Conservation (phyloP, 2,888 invertebrate genomes). For the Lapara coniferarum region DNA sequence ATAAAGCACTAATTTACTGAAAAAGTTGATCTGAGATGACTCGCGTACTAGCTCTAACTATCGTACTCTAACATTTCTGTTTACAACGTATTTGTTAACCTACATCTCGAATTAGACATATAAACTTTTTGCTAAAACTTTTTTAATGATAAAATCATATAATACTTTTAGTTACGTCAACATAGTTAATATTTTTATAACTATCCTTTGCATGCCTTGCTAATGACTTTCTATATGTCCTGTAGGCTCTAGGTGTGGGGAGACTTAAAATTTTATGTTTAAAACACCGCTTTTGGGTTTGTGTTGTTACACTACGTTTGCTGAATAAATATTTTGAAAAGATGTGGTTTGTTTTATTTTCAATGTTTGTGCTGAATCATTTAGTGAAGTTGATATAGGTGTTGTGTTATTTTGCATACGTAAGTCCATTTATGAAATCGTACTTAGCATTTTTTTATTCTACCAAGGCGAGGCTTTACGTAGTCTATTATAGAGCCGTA, state of each 20-base stretch:
- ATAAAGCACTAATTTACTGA: too few relatives aligned
- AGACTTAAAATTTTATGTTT: neutral
- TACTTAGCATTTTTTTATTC: too few relatives aligned
- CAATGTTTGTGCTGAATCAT: neutral
- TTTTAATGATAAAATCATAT: too few relatives aligned
- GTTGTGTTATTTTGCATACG: neutral
- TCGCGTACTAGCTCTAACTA: too few relatives aligned
- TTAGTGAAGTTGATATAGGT: neutral
- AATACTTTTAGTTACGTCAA: too few relatives aligned
- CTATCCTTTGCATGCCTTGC: neutral
- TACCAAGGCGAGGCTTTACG: too few relatives aligned
- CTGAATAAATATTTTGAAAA: slow-evolving; percentile 53
- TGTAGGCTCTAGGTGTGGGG: slow-evolving; percentile 7
- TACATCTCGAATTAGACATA: too few relatives aligned
- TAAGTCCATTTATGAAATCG: neutral
- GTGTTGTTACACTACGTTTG: slow-evolving; percentile 51
- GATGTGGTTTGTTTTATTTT: slow-evolving; percentile 36
- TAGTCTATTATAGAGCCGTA: too few relatives aligned
- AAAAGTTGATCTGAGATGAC: too few relatives aligned
- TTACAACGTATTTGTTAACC: too few relatives aligned
- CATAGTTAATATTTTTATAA: neutral
- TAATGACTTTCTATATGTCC: neutral
- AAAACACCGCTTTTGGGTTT: slow-evolving; percentile 45
- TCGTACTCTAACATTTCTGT: too few relatives aligned
- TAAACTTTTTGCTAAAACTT: too few relatives aligned